phyloP scores from a whole-genome alignment of 64 coral and sea anemone genomes.

The Montipora sp. region DNA sequence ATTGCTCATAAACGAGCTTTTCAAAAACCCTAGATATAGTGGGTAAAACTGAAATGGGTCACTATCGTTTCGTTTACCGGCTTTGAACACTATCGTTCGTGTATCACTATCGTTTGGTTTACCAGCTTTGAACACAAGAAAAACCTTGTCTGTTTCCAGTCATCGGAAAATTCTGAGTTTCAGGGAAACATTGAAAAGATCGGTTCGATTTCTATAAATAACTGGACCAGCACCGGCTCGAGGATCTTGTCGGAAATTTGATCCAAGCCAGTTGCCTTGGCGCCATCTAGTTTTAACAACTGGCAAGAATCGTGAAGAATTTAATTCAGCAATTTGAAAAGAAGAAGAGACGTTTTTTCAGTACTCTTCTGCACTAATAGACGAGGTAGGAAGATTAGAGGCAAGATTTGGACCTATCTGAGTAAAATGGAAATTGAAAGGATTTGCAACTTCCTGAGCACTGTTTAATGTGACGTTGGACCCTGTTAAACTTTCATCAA shows the following conservation, averaged over 20 bases:
- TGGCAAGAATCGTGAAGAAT: background rate
- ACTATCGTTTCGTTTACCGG: too few species aligned
- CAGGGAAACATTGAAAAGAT: background rate
- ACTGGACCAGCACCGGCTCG: background rate
- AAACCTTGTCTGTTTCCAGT: background rate
- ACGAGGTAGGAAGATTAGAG: background rate
- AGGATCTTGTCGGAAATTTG: background rate
- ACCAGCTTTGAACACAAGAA: background rate
- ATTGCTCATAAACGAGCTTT: too few species aligned
- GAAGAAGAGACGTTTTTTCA: background rate
- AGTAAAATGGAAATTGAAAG: background rate
- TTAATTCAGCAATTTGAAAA: background rate
- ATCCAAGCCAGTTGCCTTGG: background rate
- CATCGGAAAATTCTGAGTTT: background rate
- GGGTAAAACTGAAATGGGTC: background rate
- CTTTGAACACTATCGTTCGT: too few species aligned
- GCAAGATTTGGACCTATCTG: conserved; percentile 14
- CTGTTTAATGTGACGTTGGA: background rate
- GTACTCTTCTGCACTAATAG: background rate
- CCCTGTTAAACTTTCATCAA: background rate
- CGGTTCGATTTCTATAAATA: background rate
- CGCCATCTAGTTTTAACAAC: background rate
- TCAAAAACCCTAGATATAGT: too few species aligned
- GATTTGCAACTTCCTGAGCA: background rate
- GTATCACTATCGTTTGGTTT: background rate